phyloP scores from a whole-genome alignment of 2,113 vertebrate genomes.

The Mixornis gularis region DNA sequence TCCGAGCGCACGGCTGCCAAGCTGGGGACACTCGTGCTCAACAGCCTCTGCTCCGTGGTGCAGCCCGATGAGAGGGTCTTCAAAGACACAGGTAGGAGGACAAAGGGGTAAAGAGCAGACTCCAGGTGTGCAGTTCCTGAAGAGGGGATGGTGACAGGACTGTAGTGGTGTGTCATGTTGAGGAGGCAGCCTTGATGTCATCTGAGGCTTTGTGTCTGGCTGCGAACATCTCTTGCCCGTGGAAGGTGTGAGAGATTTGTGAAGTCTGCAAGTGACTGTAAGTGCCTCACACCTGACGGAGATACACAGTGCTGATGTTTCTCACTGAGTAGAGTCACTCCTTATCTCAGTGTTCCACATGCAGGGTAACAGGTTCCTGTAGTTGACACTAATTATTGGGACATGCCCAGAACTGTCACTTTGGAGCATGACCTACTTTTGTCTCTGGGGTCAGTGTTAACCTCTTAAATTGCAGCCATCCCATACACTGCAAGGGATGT shows the following conservation, averaged over 20 bases:
- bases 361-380: background rate
- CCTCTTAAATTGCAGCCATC: background rate
- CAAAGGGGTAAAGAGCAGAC: background rate
- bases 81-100: conserved; percentile 83
- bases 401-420: background rate
- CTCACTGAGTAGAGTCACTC: background rate
- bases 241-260: background rate
- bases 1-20: conserved; percentile 85
- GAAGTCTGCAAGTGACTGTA: background rate
- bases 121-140: background rate
- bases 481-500: background rate
- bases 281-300: background rate
- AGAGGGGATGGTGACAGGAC: background rate
- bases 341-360: background rate
- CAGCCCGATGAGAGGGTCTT: conserved; percentile 87
- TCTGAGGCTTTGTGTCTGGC: background rate
- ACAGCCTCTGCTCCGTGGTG: conserved; percentile 86
- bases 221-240: background rate
- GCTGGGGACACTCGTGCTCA: conserved; percentile 88
- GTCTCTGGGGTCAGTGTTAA: background rate
- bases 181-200: background rate
- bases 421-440: background rate
- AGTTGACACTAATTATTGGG: background rate
- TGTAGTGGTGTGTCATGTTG: background rate
- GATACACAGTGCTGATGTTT: background rate